Evolutionary conservation across 1,140 invertebrate genomes (phyloP), one percentile per base, ranked within the genome.

Genomic region (Holcopasites calliopsidis): DNA sequence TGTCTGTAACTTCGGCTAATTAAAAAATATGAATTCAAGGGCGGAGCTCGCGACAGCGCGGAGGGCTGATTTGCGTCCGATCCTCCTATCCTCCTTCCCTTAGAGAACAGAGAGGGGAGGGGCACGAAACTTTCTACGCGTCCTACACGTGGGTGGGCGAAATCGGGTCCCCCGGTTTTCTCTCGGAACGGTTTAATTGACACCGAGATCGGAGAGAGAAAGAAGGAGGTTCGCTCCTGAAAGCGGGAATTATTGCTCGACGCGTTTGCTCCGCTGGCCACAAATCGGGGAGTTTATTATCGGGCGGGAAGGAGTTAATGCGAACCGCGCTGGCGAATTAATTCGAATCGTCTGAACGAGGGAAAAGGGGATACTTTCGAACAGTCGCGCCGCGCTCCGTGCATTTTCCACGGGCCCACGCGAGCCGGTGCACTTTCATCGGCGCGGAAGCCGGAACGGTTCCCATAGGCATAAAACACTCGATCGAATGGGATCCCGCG

Each of bases 21-120:
- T 85, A 83, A 85, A 83, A 85, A 83, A 76, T 82, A 76, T 68
- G 28, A 57, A 80, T 81, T 65, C 73, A 71, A 58, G n/a, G 38
- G 64, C 26, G 28, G 23, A 26, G 21, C 47, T 66, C 60, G 49
- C 52, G 71, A 70, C 38, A 58, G 77, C 78, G 49, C 65, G 18
- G 44, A 55, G 42, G 60, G 61, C 52, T 83, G 66, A 68, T 79
- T 83, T 71, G 61, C 70, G 57, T 64, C 40, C 60, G 40, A 23
- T 70, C 47, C 49, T 55, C 26, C 10, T 28, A 40, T 18, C 28
- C 40, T 6, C 23, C 64, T 26, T 13, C 31, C 2, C 18, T 26
- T 8, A 4, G 26, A 11, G 58, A n/a, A n/a, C n/a, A n/a, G n/a
- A 40, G 6, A 23, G 21, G n/a, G n/a, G 38, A 16, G 52, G 64